Evolutionary conservation across 2,797 vertebrate species (phyloP).

Genomic region (Sparus aurata): DNA sequence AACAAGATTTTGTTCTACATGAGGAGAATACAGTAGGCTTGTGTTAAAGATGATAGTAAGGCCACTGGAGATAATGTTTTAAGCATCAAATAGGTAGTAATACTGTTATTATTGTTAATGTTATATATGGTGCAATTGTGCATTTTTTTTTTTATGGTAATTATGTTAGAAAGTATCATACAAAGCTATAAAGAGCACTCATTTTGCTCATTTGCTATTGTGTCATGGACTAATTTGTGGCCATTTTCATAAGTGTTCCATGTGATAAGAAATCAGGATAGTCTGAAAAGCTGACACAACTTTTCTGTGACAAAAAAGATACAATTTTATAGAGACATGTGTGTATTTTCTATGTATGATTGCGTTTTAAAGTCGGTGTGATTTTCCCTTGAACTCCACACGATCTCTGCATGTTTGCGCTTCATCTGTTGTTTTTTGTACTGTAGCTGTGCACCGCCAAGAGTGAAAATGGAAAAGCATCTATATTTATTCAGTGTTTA

Average conservation of each 20-base stretch:
- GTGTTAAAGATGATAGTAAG: constrained; percentile 22
- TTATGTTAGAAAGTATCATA: not conserved
- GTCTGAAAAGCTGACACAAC: not conserved
- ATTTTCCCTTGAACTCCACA: constrained; percentile 32
- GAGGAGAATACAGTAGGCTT: constrained; percentile 22
- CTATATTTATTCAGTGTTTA: constrained; percentile 79
- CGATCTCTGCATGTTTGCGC: constrained; percentile 58
- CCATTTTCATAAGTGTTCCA: not conserved
- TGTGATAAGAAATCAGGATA: not conserved
- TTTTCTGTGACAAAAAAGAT: too few species aligned
- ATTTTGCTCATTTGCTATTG: not conserved
- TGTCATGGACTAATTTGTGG: not conserved
- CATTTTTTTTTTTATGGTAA: not conserved
- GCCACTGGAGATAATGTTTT: constrained; percentile 5
- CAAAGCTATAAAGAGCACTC: not conserved
- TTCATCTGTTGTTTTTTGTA: constrained; percentile 53
- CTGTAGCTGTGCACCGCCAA: constrained; percentile 52
- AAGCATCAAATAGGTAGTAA: constrained; percentile 7
- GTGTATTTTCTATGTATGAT: not conserved
- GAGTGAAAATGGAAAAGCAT: constrained; percentile 75
- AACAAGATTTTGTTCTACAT: constrained; percentile 11
- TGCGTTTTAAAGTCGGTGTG: not conserved
- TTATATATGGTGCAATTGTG: constrained; percentile 4
- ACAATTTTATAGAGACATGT: not conserved
- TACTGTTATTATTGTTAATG: not conserved